Evolutionary conservation across 2,797 vertebrate species (phyloP).

Genomic region (Xiphorhynchus erythropygius): DNA sequence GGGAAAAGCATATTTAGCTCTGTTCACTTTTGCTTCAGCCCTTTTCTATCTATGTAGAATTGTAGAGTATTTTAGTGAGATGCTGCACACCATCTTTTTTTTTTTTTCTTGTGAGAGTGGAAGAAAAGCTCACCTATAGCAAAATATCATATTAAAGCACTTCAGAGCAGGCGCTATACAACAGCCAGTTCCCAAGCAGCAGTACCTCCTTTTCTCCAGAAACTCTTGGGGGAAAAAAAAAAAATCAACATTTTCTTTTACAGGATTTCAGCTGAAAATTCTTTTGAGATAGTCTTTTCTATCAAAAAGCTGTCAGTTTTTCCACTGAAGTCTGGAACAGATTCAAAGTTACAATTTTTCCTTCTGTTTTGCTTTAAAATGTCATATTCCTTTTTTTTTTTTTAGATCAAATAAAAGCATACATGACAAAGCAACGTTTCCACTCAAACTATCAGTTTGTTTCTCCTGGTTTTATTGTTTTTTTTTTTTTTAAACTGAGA

Average conservation of each 20-base stretch:
- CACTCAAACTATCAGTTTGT: slow-evolving; percentile 17
- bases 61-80: not conserved
- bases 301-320: slow-evolving; percentile 50
- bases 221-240: not conserved
- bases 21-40: not conserved
- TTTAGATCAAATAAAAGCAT: slow-evolving; percentile 7
- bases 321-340: slow-evolving; percentile 31
- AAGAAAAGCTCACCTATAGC: not conserved
- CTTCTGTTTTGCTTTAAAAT: slow-evolving; percentile 33
- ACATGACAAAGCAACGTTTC: not conserved
- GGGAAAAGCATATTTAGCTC: not conserved
- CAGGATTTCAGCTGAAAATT: slow-evolving; percentile 27
- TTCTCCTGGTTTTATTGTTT: not conserved
- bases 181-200: not conserved
- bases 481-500: not conserved
- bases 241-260: not conserved
- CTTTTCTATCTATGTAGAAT: not conserved
- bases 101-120: not conserved
- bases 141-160: not conserved
- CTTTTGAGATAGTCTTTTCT: slow-evolving; percentile 14
- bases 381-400: not conserved
- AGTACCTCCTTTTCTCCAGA: not conserved
- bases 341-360: slow-evolving; percentile 25
- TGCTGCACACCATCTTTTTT: not conserved
- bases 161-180: not conserved